Base-by-base conservation (phyloP, 2,888 invertebrate genomes). In the Sepiola atlantica region DNA sequence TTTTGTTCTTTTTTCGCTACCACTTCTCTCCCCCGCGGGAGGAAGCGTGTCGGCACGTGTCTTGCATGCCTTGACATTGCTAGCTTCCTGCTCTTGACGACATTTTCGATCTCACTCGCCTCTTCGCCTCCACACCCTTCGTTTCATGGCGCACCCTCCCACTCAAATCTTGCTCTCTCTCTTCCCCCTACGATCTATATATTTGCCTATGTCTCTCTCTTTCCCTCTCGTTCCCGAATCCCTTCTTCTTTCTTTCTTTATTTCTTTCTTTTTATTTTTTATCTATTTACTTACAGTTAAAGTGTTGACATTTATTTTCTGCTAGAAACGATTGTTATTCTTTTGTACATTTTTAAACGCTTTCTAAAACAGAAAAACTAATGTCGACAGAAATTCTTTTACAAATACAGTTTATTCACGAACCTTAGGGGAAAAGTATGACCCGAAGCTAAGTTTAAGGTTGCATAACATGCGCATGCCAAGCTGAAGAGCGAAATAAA, bases 41-140 rank as follows among this genome's bases (percentile, higher is more conserved):
- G n/a, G 77, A 77, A n/a, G 28, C n/a, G 77, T 77, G 77, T n/a
- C 77, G 77, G 77, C 77, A 77, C 77, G 77, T 77, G 77, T n/a
- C 77, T 77, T 77, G 77, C 77, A 77, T 77, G 77, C 77, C 77
- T 77, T n/a, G 77, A 77, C 77, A 28, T n/a, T n/a, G n/a, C n/a
- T 77, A 28, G 77, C n/a, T 77, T 77, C 77, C 77, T 77, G 77
- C 77, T 77, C 77, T 77, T n/a, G 28, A 77, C 77, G 77, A 77
- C 77, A 77, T 77, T 77, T 28, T n/a, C 14, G 10, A 14, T n/a
- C 18, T n/a, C 8, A 12, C n/a, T 12, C n/a, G 1, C n/a, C 10
- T 12, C 0, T 12, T n/a, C 28, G 6, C n/a, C 77, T 12, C 12
- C n/a, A 0, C 12, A 28, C 28, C 14, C 77, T n/a, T n/a, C n/a